These are phyloP conservation scores for Eilema sororculum DNA, from an alignment of 2,888 invertebrate genomes.

Conservation along the genomic window DNA sequence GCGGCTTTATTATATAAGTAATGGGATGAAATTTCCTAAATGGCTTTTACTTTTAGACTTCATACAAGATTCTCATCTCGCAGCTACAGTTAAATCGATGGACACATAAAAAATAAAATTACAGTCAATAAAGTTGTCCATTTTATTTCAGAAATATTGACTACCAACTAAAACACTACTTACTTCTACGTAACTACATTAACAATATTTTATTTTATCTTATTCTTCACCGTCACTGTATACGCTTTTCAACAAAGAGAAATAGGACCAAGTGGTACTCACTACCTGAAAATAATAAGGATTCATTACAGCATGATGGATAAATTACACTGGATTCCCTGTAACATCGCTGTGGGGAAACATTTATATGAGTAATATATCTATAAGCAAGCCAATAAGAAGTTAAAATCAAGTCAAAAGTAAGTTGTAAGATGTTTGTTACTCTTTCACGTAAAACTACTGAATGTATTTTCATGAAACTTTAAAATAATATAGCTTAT, in stretches of 20 bases:
- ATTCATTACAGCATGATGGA: not conserved
- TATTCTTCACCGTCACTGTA: slow-evolving; percentile 39
- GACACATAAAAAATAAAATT: not conserved
- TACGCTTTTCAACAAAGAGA: slow-evolving; percentile 54
- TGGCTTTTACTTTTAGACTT: too few relatives aligned
- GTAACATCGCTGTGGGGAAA: not conserved
- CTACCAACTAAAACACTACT: not conserved
- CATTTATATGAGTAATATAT: too few relatives aligned
- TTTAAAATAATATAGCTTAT: too few relatives aligned
- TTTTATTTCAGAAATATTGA: not conserved
- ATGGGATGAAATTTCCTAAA: too few relatives aligned
- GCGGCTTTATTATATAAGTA: too few relatives aligned
- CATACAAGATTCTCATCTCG: too few relatives aligned
- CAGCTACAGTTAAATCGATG: not conserved
- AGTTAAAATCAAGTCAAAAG: too few relatives aligned
- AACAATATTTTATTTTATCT: not conserved
- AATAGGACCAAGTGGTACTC: slow-evolving; percentile 60
- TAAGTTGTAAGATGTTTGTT: too few relatives aligned
- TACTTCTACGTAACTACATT: not conserved
- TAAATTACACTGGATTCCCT: too few relatives aligned
- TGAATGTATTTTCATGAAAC: too few relatives aligned
- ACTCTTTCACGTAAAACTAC: too few relatives aligned
- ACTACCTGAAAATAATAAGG: slow-evolving; percentile 49
- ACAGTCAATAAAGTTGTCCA: not conserved
- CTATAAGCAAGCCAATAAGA: too few relatives aligned